These are phyloP conservation scores for Camptogramma bilineatum DNA, from an alignment of 2,888 invertebrate species.

Conservation along the genomic window DNA sequence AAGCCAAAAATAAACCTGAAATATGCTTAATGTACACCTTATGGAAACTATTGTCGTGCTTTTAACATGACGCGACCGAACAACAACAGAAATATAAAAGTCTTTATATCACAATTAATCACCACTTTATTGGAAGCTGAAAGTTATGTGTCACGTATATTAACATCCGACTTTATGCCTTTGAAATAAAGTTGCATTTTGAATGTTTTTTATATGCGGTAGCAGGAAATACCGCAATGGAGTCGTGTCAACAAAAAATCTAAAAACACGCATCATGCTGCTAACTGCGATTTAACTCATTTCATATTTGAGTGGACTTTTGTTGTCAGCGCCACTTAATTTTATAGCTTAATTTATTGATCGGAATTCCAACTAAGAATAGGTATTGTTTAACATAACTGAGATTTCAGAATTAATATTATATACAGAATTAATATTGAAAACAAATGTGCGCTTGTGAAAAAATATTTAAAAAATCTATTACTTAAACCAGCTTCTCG, in stretches of 20 bases:
- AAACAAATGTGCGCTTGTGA: background rate
- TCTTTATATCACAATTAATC: constrained; percentile 83
- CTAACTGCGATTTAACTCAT: constrained; percentile 82
- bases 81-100: constrained; percentile 79
- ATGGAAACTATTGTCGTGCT: constrained; percentile 65
- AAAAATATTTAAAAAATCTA: background rate
- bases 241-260: constrained; percentile 80
- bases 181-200: constrained; percentile 47
- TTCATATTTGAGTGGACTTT: constrained; percentile 79
- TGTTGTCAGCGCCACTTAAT: constrained; percentile 75
- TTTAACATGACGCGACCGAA: constrained; percentile 72
- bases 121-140: constrained; percentile 67
- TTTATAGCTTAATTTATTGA: constrained; percentile 58
- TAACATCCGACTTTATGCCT: constrained; percentile 49
- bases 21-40: constrained; percentile 55
- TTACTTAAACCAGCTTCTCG: no score
- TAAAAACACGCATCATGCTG: constrained; percentile 79
- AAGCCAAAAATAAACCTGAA: constrained; percentile 47
- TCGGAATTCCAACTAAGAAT: constrained; percentile 32
- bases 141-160: constrained; percentile 45
- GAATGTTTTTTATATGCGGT: constrained; percentile 53
- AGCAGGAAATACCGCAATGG: constrained; percentile 81
- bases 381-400: constrained; percentile 26
- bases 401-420: constrained; percentile 13
- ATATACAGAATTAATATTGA: background rate